Percentiles rank a stretch among this genome's conserved stretches.
phyloP scores from a whole-genome alignment of 2,113 vertebrate genomes.

The Pristiophorus japonicus region DNA sequence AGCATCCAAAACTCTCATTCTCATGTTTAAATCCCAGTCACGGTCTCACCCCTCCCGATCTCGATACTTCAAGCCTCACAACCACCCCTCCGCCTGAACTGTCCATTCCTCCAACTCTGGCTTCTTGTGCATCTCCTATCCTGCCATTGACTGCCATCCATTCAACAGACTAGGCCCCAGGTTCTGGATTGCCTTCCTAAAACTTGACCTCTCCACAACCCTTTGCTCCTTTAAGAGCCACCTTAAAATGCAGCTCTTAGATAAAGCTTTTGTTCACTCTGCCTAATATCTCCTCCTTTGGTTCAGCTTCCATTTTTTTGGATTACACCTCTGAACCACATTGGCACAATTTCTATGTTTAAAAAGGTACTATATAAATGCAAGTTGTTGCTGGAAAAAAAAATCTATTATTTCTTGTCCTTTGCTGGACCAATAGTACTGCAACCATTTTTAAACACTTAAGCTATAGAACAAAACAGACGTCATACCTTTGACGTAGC shows the following conservation, averaged over 20 bases:
- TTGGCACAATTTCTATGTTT: background rate
- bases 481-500: constrained; percentile 91
- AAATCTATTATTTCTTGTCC: background rate
- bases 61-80: no score
- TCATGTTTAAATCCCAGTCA: background rate
- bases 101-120: background rate
- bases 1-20: background rate
- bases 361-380: background rate
- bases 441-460: constrained; percentile 26
- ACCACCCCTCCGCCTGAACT: background rate
- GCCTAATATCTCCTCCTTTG: background rate
- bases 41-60: background rate
- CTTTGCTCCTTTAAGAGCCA: background rate
- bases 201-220: background rate
- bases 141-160: background rate
- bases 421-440: background rate
- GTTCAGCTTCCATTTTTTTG: background rate
- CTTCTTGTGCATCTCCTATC: background rate
- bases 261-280: background rate
- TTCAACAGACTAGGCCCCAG: background rate
- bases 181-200: background rate
- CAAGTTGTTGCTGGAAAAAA: constrained; percentile 8
- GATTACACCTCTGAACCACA: background rate
- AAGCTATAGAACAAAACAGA: constrained; percentile 33
- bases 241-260: background rate